Percentiles rank a stretch among this genome's conserved stretches.
Conservation (phyloP, 2,797 vertebrate species). For the Premnoplex brunnescens region DNA sequence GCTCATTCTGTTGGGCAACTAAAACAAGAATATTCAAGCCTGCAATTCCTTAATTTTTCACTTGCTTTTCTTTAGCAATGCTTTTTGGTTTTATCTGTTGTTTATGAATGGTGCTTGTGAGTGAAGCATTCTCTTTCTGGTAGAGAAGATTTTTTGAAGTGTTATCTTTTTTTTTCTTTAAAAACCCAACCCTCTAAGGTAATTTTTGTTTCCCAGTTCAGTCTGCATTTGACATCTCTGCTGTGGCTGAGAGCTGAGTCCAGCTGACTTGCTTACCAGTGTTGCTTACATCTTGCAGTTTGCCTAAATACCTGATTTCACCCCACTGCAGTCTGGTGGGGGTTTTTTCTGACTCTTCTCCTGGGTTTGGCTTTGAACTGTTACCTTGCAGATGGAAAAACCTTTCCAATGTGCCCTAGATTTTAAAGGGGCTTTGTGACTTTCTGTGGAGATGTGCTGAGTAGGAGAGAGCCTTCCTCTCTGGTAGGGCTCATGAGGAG, state of each 20-base stretch:
- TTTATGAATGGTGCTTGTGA: neutral
- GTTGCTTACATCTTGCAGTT: neutral
- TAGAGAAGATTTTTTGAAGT: neutral
- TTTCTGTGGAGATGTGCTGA: neutral
- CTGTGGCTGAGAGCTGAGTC: neutral
- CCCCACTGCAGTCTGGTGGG: neutral
- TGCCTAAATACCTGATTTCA: neutral
- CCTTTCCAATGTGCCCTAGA: neutral
- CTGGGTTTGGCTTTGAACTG: neutral
- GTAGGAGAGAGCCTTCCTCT: neutral
- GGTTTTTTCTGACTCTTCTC: neutral
- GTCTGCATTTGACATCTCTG: neutral
- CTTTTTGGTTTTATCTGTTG: neutral
- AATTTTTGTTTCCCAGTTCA: neutral
- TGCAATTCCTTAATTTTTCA: conserved; percentile 5
- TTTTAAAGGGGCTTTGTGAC: neutral
- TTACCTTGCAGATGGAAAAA: neutral
- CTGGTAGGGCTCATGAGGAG: neutral
- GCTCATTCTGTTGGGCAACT: neutral
- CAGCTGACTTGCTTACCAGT: neutral
- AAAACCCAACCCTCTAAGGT: neutral
- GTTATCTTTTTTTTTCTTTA: neutral
- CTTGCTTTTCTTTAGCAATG: neutral
- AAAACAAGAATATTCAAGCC: neutral
- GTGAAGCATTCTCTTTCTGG: neutral